phyloP scores from a whole-genome alignment of 2,888 invertebrate genomes.

The Prosapia bicincta region DNA sequence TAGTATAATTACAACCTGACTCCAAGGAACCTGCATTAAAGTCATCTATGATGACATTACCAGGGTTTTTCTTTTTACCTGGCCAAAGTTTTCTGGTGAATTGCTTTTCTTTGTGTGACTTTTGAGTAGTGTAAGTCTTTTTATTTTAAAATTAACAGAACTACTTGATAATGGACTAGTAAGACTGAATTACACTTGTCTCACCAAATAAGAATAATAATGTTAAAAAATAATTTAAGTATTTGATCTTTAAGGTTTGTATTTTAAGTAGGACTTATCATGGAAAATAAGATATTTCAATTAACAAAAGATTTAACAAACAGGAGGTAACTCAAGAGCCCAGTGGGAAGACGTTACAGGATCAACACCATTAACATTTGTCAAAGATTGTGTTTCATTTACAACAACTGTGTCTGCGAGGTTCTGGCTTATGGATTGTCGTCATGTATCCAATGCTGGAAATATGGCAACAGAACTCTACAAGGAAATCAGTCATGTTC shows the following conservation, averaged over 20 bases:
- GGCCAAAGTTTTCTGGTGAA: no score
- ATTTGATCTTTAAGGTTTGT: neutral
- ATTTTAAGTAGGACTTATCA: neutral
- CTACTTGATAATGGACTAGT: no score
- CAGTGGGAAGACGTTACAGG: conserved; percentile 99
- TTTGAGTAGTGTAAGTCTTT: no score
- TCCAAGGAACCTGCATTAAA: no score
- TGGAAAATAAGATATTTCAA: neutral
- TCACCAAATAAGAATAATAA: no score
- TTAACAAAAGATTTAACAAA: conserved; percentile 14
- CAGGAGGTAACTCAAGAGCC: conserved; percentile 90
- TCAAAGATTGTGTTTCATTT: conserved; percentile 96
- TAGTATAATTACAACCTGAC: no score
- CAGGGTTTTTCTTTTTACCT: no score
- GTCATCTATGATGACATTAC: no score
- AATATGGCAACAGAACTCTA: conserved; percentile 96
- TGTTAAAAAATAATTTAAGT: no score
- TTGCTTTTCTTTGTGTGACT: no score
- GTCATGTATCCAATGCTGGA: conserved; percentile 91
- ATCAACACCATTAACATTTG: conserved; percentile 93
- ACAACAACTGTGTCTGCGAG: conserved; percentile 98
- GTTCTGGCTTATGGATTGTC: conserved; percentile 99
- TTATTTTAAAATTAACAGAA: no score
- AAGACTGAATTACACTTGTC: no score
- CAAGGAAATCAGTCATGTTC: conserved; percentile 80